These are phyloP conservation scores for Synergus gifuensis DNA, from an alignment of 2,888 invertebrate species.

Conservation along the genomic window DNA sequence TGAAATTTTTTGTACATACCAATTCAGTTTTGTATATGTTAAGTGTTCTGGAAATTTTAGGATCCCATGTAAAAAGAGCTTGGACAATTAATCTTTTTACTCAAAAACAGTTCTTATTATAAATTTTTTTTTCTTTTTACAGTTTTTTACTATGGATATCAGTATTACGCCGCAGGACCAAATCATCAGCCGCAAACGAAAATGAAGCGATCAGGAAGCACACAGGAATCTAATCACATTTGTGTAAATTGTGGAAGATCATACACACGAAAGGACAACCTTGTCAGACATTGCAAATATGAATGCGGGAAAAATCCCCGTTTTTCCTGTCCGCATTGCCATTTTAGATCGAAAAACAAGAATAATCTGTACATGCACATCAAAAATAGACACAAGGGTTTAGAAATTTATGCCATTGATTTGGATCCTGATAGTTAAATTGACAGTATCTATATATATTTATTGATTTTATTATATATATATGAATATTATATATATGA, in stretches of 20 bases:
- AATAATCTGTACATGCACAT: conserved; percentile 61
- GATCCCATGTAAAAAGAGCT: not conserved
- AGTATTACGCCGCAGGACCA: conserved; percentile 16
- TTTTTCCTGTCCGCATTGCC: conserved; percentile 71
- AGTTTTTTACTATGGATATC: not conserved
- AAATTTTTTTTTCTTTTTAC: not conserved
- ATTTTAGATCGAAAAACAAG: conserved; percentile 61
- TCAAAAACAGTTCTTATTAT: not conserved
- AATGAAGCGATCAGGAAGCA: not conserved
- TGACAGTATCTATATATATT: not conserved
- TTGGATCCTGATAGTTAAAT: not conserved
- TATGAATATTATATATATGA: no score
- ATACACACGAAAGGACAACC: conserved; percentile 66
- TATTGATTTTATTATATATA: no score
- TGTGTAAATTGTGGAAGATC: conserved; percentile 66
- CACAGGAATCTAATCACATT: conserved; percentile 47
- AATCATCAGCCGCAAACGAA: not conserved
- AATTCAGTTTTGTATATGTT: not conserved
- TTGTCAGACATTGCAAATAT: conserved; percentile 61
- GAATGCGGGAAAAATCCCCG: conserved; percentile 67
- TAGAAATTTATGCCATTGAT: not conserved
- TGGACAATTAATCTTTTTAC: not conserved
- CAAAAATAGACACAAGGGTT: not conserved
- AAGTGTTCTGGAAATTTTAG: not conserved
- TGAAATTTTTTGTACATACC: not conserved